Evolutionary conservation across 2,888 invertebrate genomes (phyloP).

Genomic region (Creontiades dilutus): DNA sequence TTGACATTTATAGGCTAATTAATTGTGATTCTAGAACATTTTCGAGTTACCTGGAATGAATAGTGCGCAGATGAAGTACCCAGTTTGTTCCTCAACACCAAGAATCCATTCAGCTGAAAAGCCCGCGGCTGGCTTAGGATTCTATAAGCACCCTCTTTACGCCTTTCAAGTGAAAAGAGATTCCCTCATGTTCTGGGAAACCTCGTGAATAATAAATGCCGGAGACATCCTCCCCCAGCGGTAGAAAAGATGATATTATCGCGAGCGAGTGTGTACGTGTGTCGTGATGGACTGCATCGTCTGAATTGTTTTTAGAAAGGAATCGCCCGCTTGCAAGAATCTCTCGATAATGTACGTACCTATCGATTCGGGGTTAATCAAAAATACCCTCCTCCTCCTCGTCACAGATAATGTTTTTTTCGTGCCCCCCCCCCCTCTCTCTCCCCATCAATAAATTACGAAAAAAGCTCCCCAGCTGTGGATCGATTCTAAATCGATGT

Average conservation of each 20-base stretch:
- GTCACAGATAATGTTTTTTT: not conserved
- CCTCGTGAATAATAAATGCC: not conserved
- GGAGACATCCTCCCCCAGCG: constrained; percentile 1
- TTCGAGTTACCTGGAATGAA: no score
- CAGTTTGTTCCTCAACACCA: no score
- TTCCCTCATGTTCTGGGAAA: not conserved
- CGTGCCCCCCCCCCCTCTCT: not conserved
- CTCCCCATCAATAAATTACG: constrained; percentile 13
- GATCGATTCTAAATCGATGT: constrained; percentile 66
- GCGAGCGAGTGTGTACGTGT: not conserved
- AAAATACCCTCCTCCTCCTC: constrained; percentile 43
- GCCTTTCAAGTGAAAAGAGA: constrained; percentile 6
- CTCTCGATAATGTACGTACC: constrained; percentile 58
- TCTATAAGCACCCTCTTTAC: not conserved
- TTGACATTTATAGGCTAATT: no score
- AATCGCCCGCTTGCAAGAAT: not conserved
- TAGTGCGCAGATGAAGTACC: no score
- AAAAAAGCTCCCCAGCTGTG: not conserved
- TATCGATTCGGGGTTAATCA: constrained; percentile 40
- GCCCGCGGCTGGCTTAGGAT: not conserved
- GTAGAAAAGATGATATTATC: constrained; percentile 9
- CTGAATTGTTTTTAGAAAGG: not conserved
- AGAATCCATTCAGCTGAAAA: not conserved
- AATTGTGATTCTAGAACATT: no score
- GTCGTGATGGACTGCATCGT: not conserved